phyloP scores from a whole-genome alignment of 2,888 invertebrate species.

The Dermolepida albohirtum region DNA sequence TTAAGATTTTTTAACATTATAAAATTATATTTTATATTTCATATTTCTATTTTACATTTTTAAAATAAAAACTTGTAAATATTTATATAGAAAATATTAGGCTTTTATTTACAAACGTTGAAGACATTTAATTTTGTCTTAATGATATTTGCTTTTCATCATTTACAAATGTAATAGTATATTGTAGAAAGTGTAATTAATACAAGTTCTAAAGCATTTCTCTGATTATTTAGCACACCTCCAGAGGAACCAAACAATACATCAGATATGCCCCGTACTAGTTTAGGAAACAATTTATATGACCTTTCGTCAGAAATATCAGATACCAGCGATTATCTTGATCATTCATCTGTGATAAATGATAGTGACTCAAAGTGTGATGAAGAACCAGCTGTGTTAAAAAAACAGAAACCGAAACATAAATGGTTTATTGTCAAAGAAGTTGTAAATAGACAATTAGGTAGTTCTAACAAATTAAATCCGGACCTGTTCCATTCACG shows the following conservation, averaged over 20 bases:
- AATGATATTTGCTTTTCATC: too few relatives aligned
- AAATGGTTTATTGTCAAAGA: constrained; percentile 75
- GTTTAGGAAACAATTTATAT: constrained; percentile 31
- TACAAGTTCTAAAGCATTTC: too few relatives aligned
- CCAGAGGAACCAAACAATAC: constrained; percentile 28
- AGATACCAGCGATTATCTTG: constrained; percentile 40
- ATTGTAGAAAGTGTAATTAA: too few relatives aligned
- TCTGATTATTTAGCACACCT: constrained; percentile 12
- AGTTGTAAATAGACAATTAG: constrained; percentile 75
- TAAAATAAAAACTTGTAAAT: too few relatives aligned
- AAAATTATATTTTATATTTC: too few relatives aligned
- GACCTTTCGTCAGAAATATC: constrained; percentile 42
- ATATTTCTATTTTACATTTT: too few relatives aligned
- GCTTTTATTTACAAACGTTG: too few relatives aligned
- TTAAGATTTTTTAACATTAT: too few relatives aligned
- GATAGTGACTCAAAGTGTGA: constrained; percentile 54
- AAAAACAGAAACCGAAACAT: constrained; percentile 74
- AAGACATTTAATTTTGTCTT: too few relatives aligned
- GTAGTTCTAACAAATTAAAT: constrained; percentile 65
- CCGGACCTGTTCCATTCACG: constrained; percentile 74
- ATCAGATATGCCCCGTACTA: constrained; percentile 19
- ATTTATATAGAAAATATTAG: too few relatives aligned
- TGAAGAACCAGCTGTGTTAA: constrained; percentile 66
- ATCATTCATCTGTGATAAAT: constrained; percentile 47
- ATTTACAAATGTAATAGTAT: too few relatives aligned